Base-by-base conservation (phyloP, 2,113 vertebrate genomes). In the Suncus etruscus region DNA sequence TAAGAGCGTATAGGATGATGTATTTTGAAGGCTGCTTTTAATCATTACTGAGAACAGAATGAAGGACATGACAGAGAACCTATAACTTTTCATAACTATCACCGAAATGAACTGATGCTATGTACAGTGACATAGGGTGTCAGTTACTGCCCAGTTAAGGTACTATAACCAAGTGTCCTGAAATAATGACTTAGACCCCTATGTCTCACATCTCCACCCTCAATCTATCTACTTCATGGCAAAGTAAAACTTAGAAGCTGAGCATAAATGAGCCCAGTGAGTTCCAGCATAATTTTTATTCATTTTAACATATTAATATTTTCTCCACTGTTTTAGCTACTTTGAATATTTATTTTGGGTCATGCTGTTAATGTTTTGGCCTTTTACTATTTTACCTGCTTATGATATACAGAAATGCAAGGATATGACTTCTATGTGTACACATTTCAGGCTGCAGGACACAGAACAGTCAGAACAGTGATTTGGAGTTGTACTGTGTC, bases 251-350 rank as follows among this genome's bases (percentile, higher is more conserved):
- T 11, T 20, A 74, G 61, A 29, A 58, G 74, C 15, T 0, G 0
- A 70, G 24, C 11, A 66, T 31, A 81, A 90, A 9, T 39, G 61
- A 85, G 50, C n/a, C 68, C 31, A 27, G 68, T 39, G 91, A 94
- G 12, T 81, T 48, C 80, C 27, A 88, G 72, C 58, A 81, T 78
- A 6, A 29, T 74, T 91, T 94, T 87, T 94, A 94, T 86, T 88
- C 82, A 86, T 86, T 96, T 90, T 86, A 48, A 92, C 82, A 86
- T 86, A 95, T 90, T 86, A 48, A 94, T 78, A 86, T 76, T 54
- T 78, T 78, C 11, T 48, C 82, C 83, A 78, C 78, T 91, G 76
- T 90, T 91, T 9, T 58, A 86, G 86, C 31, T 70, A 65, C 85
- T 85, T 70, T 89, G 86, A 85, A 84, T 93, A 86, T 75, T 86